These are phyloP conservation scores for Paracentrotus lividus DNA, from an alignment of 53 echinoderm and acorn worm species.

Conservation along the genomic window DNA sequence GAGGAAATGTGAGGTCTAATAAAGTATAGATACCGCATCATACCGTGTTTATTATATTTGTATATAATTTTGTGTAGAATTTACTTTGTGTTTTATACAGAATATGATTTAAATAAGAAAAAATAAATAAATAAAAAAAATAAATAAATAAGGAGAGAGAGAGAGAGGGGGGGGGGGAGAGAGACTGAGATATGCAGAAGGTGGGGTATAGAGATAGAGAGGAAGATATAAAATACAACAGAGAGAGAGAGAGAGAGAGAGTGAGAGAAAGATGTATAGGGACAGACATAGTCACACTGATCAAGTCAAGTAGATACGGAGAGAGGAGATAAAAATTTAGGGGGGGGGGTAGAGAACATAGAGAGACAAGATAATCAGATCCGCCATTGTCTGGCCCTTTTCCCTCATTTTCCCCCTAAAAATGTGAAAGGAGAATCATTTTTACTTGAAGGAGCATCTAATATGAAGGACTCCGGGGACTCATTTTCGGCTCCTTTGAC, in stretches of 20 bases:
- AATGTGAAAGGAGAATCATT: not conserved
- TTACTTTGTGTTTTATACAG: too few species aligned
- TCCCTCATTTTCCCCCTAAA: not conserved
- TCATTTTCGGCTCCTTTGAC: constrained; percentile 26
- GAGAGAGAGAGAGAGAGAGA: not conserved
- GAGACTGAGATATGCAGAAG: not conserved
- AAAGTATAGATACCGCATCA: too few species aligned
- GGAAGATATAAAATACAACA: too few species aligned
- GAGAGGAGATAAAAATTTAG: not conserved
- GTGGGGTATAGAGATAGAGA: not conserved
- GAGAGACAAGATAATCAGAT: not conserved
- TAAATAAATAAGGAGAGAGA: too few species aligned
- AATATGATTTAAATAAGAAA: too few species aligned
- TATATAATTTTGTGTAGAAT: not conserved
- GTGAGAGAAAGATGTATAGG: too few species aligned
- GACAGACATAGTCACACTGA: too few species aligned
- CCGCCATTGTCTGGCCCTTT: not conserved
- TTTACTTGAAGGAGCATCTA: constrained; percentile 10
- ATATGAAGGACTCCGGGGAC: not conserved
- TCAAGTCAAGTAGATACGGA: too few species aligned
- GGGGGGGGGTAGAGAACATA: not conserved
- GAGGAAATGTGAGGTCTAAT: too few species aligned
- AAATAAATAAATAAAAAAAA: too few species aligned
- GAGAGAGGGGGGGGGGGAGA: not conserved
- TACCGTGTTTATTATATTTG: not conserved